Percentiles rank a stretch among this genome's conserved stretches.
These are phyloP conservation scores for Itoplectis maculator DNA, from an alignment of 2,888 invertebrate genomes.

Conservation along the genomic window DNA sequence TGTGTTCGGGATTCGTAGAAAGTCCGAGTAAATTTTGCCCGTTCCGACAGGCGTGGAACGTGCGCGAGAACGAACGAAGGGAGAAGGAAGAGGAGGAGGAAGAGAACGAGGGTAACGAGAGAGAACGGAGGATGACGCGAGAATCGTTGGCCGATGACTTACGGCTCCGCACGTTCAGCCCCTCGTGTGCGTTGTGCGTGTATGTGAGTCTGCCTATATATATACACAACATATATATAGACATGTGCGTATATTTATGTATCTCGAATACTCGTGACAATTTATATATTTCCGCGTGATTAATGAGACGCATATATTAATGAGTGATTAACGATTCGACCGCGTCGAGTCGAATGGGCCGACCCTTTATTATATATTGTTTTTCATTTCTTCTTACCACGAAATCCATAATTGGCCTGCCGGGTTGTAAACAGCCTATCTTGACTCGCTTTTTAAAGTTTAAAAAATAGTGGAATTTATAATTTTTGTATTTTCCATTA, in stretches of 20 bases:
- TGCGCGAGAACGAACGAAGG: background rate
- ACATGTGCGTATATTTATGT: background rate
- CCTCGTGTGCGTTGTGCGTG: too few relatives aligned
- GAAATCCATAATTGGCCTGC: too few relatives aligned
- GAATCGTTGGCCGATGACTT: conserved; percentile 65
- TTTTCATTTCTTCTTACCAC: background rate
- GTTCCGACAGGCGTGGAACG: conserved; percentile 19
- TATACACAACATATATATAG: conserved; percentile 6
- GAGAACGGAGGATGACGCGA: conserved; percentile 31
- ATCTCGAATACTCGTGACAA: background rate
- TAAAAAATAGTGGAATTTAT: too few relatives aligned
- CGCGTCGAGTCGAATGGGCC: background rate
- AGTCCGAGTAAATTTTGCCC: conserved; percentile 71
- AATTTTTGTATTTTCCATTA: too few relatives aligned
- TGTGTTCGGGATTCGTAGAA: conserved; percentile 69
- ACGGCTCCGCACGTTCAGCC: conserved; percentile 41
- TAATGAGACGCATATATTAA: conserved; percentile 44
- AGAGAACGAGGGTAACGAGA: too few relatives aligned
- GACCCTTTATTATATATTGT: conserved; percentile 8
- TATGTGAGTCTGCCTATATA: too few relatives aligned
- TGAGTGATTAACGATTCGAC: conserved; percentile 32
- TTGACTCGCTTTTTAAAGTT: too few relatives aligned
- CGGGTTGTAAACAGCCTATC: too few relatives aligned
- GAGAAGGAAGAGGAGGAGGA: conserved; percentile 10
- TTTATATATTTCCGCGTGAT: conserved; percentile 28